Conservation (phyloP, 1,140 invertebrate species). For the Temnothorax longispinosus region DNA sequence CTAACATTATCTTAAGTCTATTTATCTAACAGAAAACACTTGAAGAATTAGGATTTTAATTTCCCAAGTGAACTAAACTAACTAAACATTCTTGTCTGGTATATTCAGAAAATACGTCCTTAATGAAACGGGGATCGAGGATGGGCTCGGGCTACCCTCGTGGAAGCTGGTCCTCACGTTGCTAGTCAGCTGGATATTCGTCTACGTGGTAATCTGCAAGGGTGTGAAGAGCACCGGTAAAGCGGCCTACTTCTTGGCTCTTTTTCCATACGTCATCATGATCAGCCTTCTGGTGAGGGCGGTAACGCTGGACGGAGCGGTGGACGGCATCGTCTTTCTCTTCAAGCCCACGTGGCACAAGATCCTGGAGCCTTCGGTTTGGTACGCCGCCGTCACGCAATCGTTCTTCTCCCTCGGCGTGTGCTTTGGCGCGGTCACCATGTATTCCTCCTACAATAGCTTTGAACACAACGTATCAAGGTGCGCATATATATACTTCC, state of each 20-base stretch:
- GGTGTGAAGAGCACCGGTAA: constrained; percentile 93
- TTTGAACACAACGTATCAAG: constrained; percentile 93
- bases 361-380: constrained; percentile 88
- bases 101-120: constrained; percentile 88
- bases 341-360: constrained; percentile 88
- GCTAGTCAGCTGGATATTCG: constrained; percentile 90
- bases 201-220: constrained; percentile 91
- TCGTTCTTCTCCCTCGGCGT: constrained; percentile 92
- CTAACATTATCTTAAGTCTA: neutral
- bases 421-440: constrained; percentile 91
- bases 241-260: constrained; percentile 92
- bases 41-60: neutral
- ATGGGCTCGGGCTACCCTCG: constrained; percentile 90
- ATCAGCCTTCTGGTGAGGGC: constrained; percentile 91
- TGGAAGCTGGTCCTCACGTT: constrained; percentile 92
- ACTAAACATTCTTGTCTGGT: neutral
- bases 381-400: constrained; percentile 92
- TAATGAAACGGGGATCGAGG: constrained; percentile 88
- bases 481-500: constrained; percentile 83
- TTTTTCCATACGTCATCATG: constrained; percentile 94
- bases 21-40: neutral
- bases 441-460: constrained; percentile 93
- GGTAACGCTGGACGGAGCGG: constrained; percentile 90
- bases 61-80: neutral
- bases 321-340: constrained; percentile 91